Evolutionary conservation across 2,113 vertebrate genomes (phyloP), one percentile per base, ranked within the genome.

Genomic region (Nannospalax galili): DNA sequence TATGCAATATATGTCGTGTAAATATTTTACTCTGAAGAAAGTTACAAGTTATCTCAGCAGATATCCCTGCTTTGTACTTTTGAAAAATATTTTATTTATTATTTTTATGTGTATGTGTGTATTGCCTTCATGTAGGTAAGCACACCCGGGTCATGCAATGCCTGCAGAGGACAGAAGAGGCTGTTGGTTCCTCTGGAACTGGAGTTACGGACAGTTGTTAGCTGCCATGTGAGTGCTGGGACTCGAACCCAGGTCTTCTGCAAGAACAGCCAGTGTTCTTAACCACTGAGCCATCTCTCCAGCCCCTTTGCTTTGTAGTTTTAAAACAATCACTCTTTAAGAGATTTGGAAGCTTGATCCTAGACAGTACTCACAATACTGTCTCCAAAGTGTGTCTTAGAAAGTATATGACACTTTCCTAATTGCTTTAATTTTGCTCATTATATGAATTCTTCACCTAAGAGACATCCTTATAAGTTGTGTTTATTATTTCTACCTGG

Each of bases 391-490:
- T 75, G 6, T 60, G 56, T 52, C 6, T 52, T 52, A 52, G 48
- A 52, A 52, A 52, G n/a, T 80, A 5, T 58, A 22, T 84, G 37
- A 58, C 82, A 64, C 62, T 70, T 5, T 82, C 69, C 62, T 88
- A 82, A 84, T 72, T 84, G 40, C 24, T 94, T 95, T 91, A 93
- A 86, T 91, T 90, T 81, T 86, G 24, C 17, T 95, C 22, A 30
- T 7, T 88, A 56, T 81, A 74, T 64, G 30, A 86, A 45, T 15
- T 45, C 65, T 91, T 32, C 37, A 6, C 22, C 16, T 72, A 91
- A 82, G 56, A 86, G 26, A 60, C 85, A 26, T 0, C 30, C 75
- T 72, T 67, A 62, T 89, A 62, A 81, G 37, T 75, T 90, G 3
- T 35, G 24, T 73, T 72, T 80, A 65, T 86, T 85, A 90, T 5